These are phyloP conservation scores for Drosophila sordidapex DNA, from an alignment of 2,888 invertebrate genomes.

Conservation along the genomic window DNA sequence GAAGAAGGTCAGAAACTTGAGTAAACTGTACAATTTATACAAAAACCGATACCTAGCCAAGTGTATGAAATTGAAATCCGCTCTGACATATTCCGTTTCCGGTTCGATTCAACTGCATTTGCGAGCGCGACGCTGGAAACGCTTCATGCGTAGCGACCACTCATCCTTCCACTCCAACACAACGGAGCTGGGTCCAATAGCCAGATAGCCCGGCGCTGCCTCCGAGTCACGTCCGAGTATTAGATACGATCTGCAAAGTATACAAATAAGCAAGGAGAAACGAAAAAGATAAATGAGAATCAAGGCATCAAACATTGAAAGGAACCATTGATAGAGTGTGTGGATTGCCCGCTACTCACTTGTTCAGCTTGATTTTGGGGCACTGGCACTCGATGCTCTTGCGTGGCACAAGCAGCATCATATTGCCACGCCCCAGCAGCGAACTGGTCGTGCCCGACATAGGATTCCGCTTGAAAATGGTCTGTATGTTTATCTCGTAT, in stretches of 20 bases:
- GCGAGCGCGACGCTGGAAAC: constrained; percentile 84
- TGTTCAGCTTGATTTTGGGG: constrained; percentile 83
- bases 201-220: constrained; percentile 83
- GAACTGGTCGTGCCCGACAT: constrained; percentile 84
- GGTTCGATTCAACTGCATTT: constrained; percentile 85
- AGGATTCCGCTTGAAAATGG: constrained; percentile 83
- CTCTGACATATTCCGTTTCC: constrained; percentile 84
- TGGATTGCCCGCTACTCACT: constrained; percentile 66
- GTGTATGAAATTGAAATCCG: constrained; percentile 84
- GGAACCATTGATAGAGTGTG: too few species aligned
- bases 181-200: constrained; percentile 83
- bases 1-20: constrained; percentile 84
- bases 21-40: constrained; percentile 85
- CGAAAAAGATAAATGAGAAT: not conserved
- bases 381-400: constrained; percentile 84
- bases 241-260: constrained; percentile 79
- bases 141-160: constrained; percentile 84
- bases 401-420: constrained; percentile 83
- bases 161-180: constrained; percentile 84
- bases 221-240: constrained; percentile 83
- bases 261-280: not conserved
- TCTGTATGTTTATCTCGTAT: constrained; percentile 84
- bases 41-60: constrained; percentile 84
- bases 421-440: constrained; percentile 82
- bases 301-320: not conserved